Base-by-base conservation (phyloP, 2,113 vertebrate species). In the Propithecus coquereli region DNA sequence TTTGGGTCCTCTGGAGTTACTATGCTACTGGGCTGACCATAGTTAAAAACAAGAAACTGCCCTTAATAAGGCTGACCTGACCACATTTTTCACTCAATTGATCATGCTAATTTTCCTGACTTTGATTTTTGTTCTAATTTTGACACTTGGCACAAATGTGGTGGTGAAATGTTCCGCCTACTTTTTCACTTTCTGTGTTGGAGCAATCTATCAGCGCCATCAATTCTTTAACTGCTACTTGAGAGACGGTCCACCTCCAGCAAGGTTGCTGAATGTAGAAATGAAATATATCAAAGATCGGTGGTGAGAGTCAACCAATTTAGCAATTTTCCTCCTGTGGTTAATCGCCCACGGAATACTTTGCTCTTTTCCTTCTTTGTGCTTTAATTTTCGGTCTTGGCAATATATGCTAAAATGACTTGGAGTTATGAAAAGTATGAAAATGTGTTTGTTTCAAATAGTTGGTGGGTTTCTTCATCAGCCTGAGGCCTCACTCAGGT, bases 401-500 rank as follows among this genome's bases (percentile, higher is more conserved):
- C 97, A 97, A 96, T 88, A 86, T 94, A 81, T 70, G 45, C 8
- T 3, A 94, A 98, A 97, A 97, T 87, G 97, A 97, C 98, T 98
- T 6, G 50, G 95, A 98, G 97, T 98, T 98, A 98, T 89, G 98
- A 98, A 97, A 98, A 98, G 97, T 95, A 98, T 98, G 97, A 98
- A 98, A 98, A 97, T 96, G 65, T 98, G 97, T 97, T 98, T 98
- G 97, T 98, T 98, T 98, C 98, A 97, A 98, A 97, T 95, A 98
- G 89, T 98, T 98, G 98, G 98, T 98, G 17, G 66, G 34, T 63
- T n/a, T 97, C 97, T 98, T 97, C 63, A 93, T 84, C 98, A 98
- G 98, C 98, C 92, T n/a, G 87, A 97, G 97, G 98, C 98, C 98
- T 98, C 92, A 97, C 98, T 98, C 99, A 99, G 99, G 99, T 99